Conservation (phyloP, 2,888 invertebrate species). For the Leptura quadrifasciata region DNA sequence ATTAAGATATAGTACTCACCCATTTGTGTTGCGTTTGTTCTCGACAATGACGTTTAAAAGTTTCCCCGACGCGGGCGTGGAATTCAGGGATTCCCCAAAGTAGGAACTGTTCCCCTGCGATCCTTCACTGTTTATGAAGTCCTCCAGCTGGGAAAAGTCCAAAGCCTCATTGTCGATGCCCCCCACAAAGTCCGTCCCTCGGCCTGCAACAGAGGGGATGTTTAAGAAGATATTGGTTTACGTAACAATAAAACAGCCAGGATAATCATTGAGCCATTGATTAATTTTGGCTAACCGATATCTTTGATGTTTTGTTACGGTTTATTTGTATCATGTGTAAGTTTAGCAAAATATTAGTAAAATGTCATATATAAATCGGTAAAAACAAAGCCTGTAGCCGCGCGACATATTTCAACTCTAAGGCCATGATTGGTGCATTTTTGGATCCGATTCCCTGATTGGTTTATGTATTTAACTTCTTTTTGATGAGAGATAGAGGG, state of each 20-base stretch:
- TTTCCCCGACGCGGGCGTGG: constrained; percentile 66
- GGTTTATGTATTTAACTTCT: no score
- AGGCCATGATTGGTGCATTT: no score
- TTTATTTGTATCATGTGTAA: no score
- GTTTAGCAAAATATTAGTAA: no score
- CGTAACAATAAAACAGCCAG: neutral
- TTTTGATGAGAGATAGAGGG: no score
- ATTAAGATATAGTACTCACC: constrained; percentile 58
- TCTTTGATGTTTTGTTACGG: no score
- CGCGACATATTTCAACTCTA: no score
- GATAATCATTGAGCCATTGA: neutral
- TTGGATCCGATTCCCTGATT: no score
- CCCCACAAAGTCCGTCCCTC: constrained; percentile 85
- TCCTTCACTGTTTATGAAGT: constrained; percentile 86
- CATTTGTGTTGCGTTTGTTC: constrained; percentile 69
- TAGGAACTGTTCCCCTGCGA: constrained; percentile 74
- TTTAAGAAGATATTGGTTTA: neutral
- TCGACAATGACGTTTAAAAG: constrained; percentile 72
- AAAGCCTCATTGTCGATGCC: constrained; percentile 91
- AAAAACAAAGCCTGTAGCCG: no score
- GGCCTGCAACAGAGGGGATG: constrained; percentile 76
- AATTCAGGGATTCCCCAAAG: constrained; percentile 71
- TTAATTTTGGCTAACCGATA: no score
- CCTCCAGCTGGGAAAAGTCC: constrained; percentile 88
- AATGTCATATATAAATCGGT: no score